Conservation (phyloP, 2,113 vertebrate genomes). For the Chloropsis hardwickii region DNA sequence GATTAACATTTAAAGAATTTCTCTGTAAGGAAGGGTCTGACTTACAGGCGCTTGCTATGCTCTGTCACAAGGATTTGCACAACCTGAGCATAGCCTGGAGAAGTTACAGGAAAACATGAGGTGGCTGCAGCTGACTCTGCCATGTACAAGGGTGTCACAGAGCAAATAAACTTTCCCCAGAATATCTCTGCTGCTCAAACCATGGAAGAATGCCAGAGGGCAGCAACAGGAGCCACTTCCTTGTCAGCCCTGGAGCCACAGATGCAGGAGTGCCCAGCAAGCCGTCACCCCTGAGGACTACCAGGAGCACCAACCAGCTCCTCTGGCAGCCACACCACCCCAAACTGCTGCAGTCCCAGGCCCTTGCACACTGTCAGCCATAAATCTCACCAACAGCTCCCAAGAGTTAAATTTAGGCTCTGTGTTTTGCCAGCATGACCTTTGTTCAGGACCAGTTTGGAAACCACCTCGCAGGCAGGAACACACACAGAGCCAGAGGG, state of each 20-base stretch:
- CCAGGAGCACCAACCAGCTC: neutral
- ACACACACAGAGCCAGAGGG: neutral
- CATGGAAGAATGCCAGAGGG: neutral
- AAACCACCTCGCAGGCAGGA: neutral
- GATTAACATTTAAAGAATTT: neutral
- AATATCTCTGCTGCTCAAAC: neutral
- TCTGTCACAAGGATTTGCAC: neutral
- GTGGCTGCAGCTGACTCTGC: neutral
- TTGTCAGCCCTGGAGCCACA: neutral
- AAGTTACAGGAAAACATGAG: neutral
- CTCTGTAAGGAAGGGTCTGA: neutral
- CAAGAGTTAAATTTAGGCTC: neutral
- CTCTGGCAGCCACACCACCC: neutral
- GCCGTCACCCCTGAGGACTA: neutral
- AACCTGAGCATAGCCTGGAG: neutral
- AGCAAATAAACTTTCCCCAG: neutral
- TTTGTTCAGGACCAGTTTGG: neutral
- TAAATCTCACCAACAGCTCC: neutral
- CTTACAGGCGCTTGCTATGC: too few relatives aligned
- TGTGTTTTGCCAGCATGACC: neutral
- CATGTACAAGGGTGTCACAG: accelerated
- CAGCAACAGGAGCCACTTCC: neutral
- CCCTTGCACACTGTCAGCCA: neutral
- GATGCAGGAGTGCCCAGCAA: neutral
- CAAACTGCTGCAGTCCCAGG: neutral